Base-by-base conservation (phyloP, 2,888 invertebrate genomes). In the Bellardia pandia region DNA sequence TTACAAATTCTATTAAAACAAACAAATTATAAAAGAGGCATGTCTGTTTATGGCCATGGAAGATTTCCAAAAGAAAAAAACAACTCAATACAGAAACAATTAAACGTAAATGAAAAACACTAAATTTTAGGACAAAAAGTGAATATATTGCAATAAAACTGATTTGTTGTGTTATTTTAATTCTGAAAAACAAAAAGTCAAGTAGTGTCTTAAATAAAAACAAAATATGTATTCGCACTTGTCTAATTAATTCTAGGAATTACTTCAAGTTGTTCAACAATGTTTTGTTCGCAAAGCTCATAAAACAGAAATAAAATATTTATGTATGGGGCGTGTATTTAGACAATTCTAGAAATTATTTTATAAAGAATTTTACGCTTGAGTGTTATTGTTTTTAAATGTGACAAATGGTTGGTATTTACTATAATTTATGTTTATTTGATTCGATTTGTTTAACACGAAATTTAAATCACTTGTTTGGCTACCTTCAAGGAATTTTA, bases 401-500 rank as follows among this genome's bases (percentile, higher is more conserved):
- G 60, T 51, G 48, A n/a, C 40, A 62, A 72, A 80, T 37, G 14
- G 30, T n/a, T 30, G 11, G 48, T 40, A 37, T 72, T 53, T 40
- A n/a, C n/a, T 53, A 37, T 45, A 72, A 72, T 56, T 64, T 42
- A 64, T 72, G 40, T 53, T 62, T 48, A 72, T 53, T 80, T 53
- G 1, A 42, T 13, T 6, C 30, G 23, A 42, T 13, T 6, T n/a
- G 23, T 81, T 74, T 81, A 13, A 81, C 51, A 45, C 8, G 56
- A 58, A 45, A 66, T 60, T 40, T 4, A 40, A 72, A 81, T 40
- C 45, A 66, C 9, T 85, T 85, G 64, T 76, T 81, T 85, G 58
- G 72, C 48, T n/a, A 64, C 64, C 16, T 71, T n/a, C 53, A 69
- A 37, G 58, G 75, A 80, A 76, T 85, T 58, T 77, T 76, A 86